A percentile compares a stretch with the other conserved stretches of the same genome.
Evolutionary conservation across 2,113 vertebrate genomes (phyloP).

Genomic region (Thomomys bottae): DNA sequence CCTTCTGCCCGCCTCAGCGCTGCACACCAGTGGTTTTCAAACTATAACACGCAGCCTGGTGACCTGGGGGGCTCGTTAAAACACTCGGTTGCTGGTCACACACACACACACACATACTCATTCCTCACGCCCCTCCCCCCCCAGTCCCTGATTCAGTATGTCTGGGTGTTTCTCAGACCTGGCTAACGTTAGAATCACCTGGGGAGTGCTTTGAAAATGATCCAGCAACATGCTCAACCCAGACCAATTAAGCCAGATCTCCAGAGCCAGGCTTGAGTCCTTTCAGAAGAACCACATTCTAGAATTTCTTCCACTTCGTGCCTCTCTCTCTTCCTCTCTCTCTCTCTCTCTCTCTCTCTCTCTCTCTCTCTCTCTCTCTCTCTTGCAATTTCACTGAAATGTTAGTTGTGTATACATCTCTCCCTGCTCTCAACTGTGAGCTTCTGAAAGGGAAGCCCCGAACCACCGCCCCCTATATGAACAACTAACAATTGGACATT

Average conservation of each 20-base stretch:
- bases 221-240: not conserved
- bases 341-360: too few species aligned
- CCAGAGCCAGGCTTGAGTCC: not conserved
- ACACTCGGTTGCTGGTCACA: not conserved
- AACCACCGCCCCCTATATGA: not conserved
- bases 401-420: slow-evolving; percentile 14
- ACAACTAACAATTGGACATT: not conserved
- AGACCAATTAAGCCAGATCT: slow-evolving; percentile 26
- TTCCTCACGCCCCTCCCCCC: not conserved
- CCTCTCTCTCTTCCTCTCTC: too few species aligned
- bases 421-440: not conserved
- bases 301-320: not conserved
- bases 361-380: too few species aligned
- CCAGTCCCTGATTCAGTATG: not conserved
- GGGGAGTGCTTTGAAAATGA: slow-evolving; percentile 12
- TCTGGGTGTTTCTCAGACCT: not conserved
- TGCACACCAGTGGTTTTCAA: not conserved
- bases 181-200: not conserved
- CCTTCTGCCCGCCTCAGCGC: not conserved
- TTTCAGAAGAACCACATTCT: not conserved
- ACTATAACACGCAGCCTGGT: not conserved
- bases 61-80: not conserved
- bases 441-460: not conserved
- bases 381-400: slow-evolving; percentile 23
- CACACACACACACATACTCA: too few species aligned